Conservation (phyloP, 1,140 invertebrate genomes). For the Carposina sasakii region DNA sequence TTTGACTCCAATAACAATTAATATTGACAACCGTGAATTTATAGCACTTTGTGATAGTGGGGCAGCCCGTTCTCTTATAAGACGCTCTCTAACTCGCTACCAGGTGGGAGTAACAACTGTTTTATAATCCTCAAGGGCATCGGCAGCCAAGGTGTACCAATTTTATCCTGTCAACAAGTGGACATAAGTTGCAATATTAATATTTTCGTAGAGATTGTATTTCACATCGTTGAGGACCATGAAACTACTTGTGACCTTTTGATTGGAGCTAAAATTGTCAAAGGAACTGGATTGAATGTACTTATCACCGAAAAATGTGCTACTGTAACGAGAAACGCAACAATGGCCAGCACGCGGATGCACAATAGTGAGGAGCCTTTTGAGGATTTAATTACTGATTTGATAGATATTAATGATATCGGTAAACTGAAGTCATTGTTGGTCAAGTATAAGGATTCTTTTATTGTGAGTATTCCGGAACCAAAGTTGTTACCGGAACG, state of each 20-base stretch:
- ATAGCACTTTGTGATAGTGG: constrained; percentile 8
- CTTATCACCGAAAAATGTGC: not conserved
- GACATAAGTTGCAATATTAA: not conserved
- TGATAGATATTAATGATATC: not conserved
- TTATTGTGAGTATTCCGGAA: constrained; percentile 4
- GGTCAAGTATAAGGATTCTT: not conserved
- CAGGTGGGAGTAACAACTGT: constrained; percentile 5
- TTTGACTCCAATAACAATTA: constrained; percentile 2
- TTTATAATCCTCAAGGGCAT: constrained; percentile 1
- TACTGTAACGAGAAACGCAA: not conserved
- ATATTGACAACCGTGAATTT: not conserved
- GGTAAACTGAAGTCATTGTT: not conserved
- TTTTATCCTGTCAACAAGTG: not conserved
- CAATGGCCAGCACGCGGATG: not conserved
- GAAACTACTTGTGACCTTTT: constrained; percentile 9
- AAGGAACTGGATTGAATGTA: not conserved
- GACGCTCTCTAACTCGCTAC: not conserved
- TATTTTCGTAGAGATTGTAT: constrained; percentile 6
- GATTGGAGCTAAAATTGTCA: constrained; percentile 6
- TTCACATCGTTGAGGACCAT: constrained; percentile 10
- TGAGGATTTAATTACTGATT: constrained; percentile 4
- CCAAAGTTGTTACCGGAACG: not conserved
- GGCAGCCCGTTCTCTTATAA: constrained; percentile 5
- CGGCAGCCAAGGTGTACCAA: not conserved
- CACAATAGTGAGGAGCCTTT: not conserved